Base-by-base conservation (phyloP, 2,113 vertebrate species). In the Paratilapia polleni region DNA sequence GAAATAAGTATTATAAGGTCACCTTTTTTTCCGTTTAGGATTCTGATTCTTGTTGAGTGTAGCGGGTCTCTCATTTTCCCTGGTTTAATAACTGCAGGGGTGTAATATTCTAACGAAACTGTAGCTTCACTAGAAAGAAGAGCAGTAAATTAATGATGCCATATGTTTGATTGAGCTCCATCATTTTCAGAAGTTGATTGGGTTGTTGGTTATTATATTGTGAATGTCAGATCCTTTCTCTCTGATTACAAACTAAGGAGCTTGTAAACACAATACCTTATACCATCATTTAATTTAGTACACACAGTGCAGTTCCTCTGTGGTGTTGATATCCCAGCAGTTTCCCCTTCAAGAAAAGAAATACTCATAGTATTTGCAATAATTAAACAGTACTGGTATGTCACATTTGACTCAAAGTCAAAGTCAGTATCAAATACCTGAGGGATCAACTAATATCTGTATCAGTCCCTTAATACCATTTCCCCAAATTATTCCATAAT, bases 141-240 rank as follows among this genome's bases (percentile, higher is more conserved):
- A 62, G 13, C 28, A 34, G 58, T 66, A 60, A 77, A 85, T 79
- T 81, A 80, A 79, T 63, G 19, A 73, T 31, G 57, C 49, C 24
- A 34, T 49, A 63, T 28, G 15, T 81, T 64, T 78, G 58, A 54
- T 80, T 15, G 75, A 78, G 52, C 56, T 15, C 43, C 24, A 28
- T 76, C 14, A 2, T 57, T 79, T 80, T 75, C 57, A 76, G 22
- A 68, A 49, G 14, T 52, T 57, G 41, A 38, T 13, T 57, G 14
- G 31, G 57, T 28, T 75, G 47, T 12, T 28, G 47, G 54, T 78
- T 58, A 79, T 88, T 91, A 54, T 43, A 34, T 57, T 22, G 49
- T 10, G 8, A 85, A 84, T 82, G 83, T 22, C 60, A 76, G 19
- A 56, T 14, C 17, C 49, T 43, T 62, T 68, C n/a, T 64, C 75